Evolutionary conservation across 2,888 invertebrate genomes (phyloP), one percentile per base, ranked within the genome.

Genomic region (Asteroscopus sphinx): DNA sequence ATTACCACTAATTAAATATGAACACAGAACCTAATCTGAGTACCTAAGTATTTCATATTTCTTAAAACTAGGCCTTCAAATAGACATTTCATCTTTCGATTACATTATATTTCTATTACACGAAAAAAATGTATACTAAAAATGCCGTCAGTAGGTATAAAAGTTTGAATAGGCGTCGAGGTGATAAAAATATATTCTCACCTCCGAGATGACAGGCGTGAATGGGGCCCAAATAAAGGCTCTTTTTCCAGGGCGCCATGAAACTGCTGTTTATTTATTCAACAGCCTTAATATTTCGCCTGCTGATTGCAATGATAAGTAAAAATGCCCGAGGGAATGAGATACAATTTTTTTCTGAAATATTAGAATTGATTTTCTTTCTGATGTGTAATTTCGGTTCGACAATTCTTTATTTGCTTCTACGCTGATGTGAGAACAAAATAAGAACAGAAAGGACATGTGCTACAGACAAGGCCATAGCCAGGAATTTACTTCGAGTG

Each of bases 281-380:
- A 58, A 58, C 17, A 40, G 26, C 60, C 46, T 73, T 64, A 62
- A 63, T 64, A 77, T 70, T 76, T 73, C 59, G 57, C 48, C 11
- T 49, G 11, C 28, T 76, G 77, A 76, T 76, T 74, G 61, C 61
- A 54, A 68, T 76, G 73, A 73, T 62, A 76, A 73, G 76, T 61
- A 48, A 76, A 70, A 76, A 73, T 49, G 37, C 46, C 33, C 25
- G 11, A 25, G 21, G 17, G 25, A 28, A 61, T 52, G 33, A 46
- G 16, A 59, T 28, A 44, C 6, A 13, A 9, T 33, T 57, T 59
- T 41, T 57, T 54, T 42, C 21, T 16, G 11, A 40, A 32, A 35
- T 36, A 17, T 53, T 35, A 13, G 0, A 33, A 54, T 60, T 54
- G 25, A 36, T 54, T 61, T 39, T 44, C 9, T 36, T 8, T 0